Percentiles rank a stretch among this genome's conserved stretches.
These are phyloP conservation scores for Enteromius paludinosus DNA, from an alignment of 2,797 vertebrate genomes.

Conservation along the genomic window DNA sequence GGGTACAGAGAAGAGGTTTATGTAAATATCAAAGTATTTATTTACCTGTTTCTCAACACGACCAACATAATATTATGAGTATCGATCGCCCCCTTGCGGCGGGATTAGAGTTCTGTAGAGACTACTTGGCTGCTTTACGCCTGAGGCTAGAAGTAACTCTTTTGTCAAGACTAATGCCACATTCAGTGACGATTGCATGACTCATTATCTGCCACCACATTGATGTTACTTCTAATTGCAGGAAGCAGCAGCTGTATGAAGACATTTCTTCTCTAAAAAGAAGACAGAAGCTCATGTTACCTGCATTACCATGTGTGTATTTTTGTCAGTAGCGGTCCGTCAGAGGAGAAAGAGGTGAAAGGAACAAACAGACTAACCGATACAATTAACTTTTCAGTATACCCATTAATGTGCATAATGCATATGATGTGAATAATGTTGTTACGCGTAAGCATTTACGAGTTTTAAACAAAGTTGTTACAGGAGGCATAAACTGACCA, in stretches of 20 bases:
- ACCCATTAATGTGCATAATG: background rate
- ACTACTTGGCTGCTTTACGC: too few species aligned
- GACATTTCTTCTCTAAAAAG: conserved; percentile 13
- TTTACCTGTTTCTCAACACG: background rate
- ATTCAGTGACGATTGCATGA: background rate
- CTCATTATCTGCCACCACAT: background rate
- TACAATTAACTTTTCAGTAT: background rate
- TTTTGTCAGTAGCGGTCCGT: background rate
- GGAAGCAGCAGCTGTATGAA: conserved; percentile 16
- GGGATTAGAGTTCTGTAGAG: conserved; percentile 47
- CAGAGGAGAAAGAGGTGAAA: background rate
- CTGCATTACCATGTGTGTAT: background rate
- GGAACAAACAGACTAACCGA: background rate
- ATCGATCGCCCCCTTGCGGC: conserved; percentile 71
- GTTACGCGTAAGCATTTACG: background rate
- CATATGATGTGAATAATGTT: background rate
- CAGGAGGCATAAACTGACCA: background rate
- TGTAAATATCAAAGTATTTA: background rate
- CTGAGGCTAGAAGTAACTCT: background rate
- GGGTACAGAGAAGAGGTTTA: background rate
- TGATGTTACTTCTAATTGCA: conserved; percentile 6
- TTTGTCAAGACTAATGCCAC: background rate
- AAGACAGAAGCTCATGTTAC: background rate
- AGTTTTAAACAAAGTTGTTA: background rate
- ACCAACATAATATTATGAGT: conserved; percentile 42